Evolutionary conservation across 2,113 vertebrate genomes (phyloP), one percentile per base, ranked within the genome.

Genomic region (Nothoprocta perdicaria): DNA sequence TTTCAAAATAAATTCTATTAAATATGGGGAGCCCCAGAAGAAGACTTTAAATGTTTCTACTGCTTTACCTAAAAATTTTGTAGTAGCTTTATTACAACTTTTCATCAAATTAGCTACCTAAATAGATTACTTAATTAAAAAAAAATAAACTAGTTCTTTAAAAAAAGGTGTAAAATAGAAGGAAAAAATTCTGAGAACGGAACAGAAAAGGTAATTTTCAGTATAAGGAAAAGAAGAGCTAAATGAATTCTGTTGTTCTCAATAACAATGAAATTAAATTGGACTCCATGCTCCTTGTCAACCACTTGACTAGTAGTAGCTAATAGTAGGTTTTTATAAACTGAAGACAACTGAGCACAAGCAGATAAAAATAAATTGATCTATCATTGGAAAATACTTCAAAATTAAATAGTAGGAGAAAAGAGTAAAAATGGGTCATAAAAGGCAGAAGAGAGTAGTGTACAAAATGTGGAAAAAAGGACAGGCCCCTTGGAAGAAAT

Each of bases 41-140:
- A 79, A 93, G 91, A 80, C 46, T 92, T 94, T 66, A 87, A 48
- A 80, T 74, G 41, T 79, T 92, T 93, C 76, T 88, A 71, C 57
- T 95, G 90, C 88, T 94, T 84, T 92, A 46, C 62, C 66, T 84
- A 43, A 83, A 93, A 71, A 95, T 88, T 95, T 95, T 84, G 41
- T 35, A 80, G n/a, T 24, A 80, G 61, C 73, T 84, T 94, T 95
- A 29, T 89, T 84, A 81, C 66, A 94, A 75, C 15, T 89, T 88
- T 71, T n/a, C 22, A 38, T 53, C 67, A 94, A 72, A 90, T 94
- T 84, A 80, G 26, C 22, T 48, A 96, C 78, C 86, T 85, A 90
- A 50, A 84, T 80, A 22, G 88, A 43, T 55, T 55, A 75, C 86
- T 75, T 83, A 46, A 48, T 48, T 24, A 96, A 79, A 55, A 93